Evolutionary conservation across 2,113 vertebrate species (phyloP).

Genomic region (Rhinolophus sinicus): DNA sequence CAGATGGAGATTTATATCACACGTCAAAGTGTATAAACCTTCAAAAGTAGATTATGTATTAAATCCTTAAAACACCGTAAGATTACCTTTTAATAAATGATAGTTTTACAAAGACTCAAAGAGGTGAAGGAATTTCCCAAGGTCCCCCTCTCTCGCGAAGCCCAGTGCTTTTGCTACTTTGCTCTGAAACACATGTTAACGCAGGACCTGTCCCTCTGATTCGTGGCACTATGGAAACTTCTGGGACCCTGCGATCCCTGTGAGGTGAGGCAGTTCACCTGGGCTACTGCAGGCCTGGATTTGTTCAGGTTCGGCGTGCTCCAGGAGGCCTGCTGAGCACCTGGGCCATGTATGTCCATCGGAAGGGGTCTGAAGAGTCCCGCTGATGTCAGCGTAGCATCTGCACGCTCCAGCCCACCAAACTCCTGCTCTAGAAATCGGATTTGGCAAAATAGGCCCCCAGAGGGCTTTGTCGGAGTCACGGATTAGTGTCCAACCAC

Average conservation of each 20-base stretch:
- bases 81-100: neutral
- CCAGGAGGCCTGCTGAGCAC: neutral
- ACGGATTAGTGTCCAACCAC: neutral
- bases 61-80: neutral
- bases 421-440: neutral
- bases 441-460: neutral
- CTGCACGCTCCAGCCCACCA: neutral
- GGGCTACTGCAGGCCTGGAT: neutral
- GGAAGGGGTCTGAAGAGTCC: neutral
- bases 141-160: neutral
- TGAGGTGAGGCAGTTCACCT: neutral
- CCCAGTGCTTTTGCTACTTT: neutral
- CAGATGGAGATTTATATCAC: slow-evolving; percentile 4
- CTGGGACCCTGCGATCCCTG: neutral
- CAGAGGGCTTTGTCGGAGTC: neutral
- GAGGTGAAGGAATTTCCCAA: neutral
- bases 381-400: neutral
- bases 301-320: neutral
- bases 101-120: neutral
- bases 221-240: neutral
- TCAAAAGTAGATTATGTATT: neutral
- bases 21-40: neutral
- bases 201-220: neutral
- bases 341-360: neutral
- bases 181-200: neutral